Percentiles rank a stretch among this genome's conserved stretches.
Conservation (phyloP, 2,797 vertebrate genomes). For the Sebastes minor region DNA sequence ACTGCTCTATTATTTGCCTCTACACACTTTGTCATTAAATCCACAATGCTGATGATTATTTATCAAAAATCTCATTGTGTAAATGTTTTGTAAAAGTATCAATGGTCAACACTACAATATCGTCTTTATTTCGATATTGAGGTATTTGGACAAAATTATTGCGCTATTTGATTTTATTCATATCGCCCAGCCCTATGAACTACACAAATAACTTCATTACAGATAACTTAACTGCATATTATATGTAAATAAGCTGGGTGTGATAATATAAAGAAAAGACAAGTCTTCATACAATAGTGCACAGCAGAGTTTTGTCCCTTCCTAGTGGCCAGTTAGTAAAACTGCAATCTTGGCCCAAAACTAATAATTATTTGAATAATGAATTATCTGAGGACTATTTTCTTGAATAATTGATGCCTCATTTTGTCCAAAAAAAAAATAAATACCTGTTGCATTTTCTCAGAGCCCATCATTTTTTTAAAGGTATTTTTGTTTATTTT, state of each 20-base stretch:
- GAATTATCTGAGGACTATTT: neutral
- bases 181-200: no score
- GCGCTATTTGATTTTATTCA: no score
- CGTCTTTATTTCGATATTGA: no score
- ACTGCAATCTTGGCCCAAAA: constrained; percentile 4
- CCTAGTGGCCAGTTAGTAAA: constrained; percentile 37
- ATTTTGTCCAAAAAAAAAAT: neutral
- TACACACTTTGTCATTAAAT: no score
- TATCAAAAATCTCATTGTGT: no score
- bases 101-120: no score
- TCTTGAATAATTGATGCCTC: neutral
- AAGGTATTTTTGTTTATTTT: no score
- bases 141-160: no score
- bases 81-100: no score
- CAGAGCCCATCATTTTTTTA: neutral
- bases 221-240: neutral
- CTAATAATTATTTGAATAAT: neutral
- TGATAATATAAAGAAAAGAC: neutral
- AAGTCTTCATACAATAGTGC: neutral
- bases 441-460: neutral
- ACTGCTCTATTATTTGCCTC: no score
- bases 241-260: neutral
- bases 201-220: neutral
- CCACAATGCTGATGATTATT: no score
- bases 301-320: constrained; percentile 38